phyloP scores from a whole-genome alignment of 2,113 vertebrate genomes.

The Alexandromys fortis region DNA sequence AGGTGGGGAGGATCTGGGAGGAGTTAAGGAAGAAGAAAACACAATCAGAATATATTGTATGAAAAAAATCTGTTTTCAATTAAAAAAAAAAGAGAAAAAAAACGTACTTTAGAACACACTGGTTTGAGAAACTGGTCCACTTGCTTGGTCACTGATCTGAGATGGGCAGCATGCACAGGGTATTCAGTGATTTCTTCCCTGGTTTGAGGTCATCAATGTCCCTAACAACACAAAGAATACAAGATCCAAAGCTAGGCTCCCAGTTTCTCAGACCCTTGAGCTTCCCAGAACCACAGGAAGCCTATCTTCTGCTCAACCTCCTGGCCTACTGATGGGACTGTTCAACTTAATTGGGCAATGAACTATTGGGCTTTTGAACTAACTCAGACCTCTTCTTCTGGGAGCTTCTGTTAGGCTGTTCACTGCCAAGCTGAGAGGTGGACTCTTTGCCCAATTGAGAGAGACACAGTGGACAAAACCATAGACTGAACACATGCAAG shows the following conservation, averaged over 20 bases:
- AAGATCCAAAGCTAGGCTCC: not conserved
- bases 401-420: not conserved
- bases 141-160: not conserved
- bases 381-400: not conserved
- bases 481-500: not conserved
- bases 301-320: not conserved
- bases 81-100: not conserved
- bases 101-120: not conserved
- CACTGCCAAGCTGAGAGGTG: not conserved
- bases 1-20: not conserved
- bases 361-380: not conserved
- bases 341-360: not conserved
- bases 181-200: not conserved
- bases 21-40: not conserved
- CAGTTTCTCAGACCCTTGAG: not conserved
- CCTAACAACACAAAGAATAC: not conserved
- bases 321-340: not conserved
- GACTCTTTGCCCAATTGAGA: not conserved
- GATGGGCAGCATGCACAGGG: not conserved
- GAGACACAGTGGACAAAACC: not conserved
- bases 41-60: not conserved
- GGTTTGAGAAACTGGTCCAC: not conserved
- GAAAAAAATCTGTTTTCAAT: not conserved
- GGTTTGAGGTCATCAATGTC: not conserved
- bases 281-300: not conserved